These are phyloP conservation scores for Oncopodura yosiiana DNA, from an alignment of 1,140 invertebrate genomes.

Conservation along the genomic window DNA sequence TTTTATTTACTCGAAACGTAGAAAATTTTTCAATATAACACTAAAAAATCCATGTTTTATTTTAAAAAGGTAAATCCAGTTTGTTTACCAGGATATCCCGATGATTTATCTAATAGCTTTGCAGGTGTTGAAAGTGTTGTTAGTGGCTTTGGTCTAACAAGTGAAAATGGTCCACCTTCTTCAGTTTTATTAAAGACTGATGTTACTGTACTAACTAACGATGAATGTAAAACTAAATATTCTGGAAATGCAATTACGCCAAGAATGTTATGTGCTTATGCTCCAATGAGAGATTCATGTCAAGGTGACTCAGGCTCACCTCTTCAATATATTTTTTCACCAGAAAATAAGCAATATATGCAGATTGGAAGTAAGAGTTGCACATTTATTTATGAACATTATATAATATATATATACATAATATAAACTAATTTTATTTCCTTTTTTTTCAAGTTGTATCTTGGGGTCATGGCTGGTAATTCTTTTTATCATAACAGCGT, in stretches of 20 bases:
- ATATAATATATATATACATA: too few species aligned
- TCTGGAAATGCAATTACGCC: slow-evolving; percentile 14
- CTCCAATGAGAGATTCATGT: slow-evolving; percentile 21
- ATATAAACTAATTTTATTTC: too few species aligned
- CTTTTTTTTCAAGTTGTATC: too few species aligned
- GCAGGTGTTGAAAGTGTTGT: too few species aligned
- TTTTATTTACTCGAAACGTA: too few species aligned
- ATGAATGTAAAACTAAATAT: slow-evolving; percentile 14
- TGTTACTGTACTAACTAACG: slow-evolving; percentile 23
- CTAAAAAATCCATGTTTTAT: not conserved
- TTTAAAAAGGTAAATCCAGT: too few species aligned
- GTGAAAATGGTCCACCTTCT: slow-evolving; percentile 13
- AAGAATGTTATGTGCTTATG: slow-evolving; percentile 29
- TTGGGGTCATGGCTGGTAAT: slow-evolving; percentile 9
- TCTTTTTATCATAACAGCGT: not conserved
- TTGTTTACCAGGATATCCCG: too few species aligned
- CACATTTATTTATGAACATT: too few species aligned
- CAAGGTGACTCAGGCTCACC: slow-evolving; percentile 23
- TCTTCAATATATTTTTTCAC: not conserved
- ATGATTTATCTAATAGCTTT: too few species aligned
- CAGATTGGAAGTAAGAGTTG: slow-evolving; percentile 30
- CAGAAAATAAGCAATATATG: slow-evolving; percentile 2
- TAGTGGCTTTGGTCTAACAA: too few species aligned
- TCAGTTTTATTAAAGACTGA: slow-evolving; percentile 16
- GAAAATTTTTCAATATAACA: not conserved